Conservation (phyloP, 2,113 vertebrate species). For the Oreochromis aureus region DNA sequence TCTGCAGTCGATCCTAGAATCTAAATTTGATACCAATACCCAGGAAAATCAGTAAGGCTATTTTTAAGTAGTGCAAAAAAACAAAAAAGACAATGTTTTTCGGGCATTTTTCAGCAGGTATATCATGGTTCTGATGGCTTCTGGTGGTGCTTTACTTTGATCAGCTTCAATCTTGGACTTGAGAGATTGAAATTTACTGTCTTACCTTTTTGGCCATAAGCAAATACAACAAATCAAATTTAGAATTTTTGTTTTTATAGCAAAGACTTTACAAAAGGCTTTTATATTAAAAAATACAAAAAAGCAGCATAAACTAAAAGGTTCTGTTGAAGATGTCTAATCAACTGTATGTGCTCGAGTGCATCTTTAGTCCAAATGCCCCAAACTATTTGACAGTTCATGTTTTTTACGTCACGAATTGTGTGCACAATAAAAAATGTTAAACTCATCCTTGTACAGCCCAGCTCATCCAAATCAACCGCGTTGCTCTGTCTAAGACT, state of each 20-base stretch:
- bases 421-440: background rate
- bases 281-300: background rate
- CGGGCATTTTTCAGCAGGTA: background rate
- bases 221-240: background rate
- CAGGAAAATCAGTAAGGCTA: background rate
- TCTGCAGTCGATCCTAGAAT: background rate
- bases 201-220: background rate
- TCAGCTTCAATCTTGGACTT: background rate
- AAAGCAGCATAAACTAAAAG: background rate
- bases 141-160: background rate
- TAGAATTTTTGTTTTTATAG: background rate
- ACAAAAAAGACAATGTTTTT: background rate
- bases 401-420: background rate
- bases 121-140: background rate
- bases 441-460: background rate
- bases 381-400: background rate
- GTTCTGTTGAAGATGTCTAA: background rate
- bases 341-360: rapidly evolving
- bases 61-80: background rate
- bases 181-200: background rate
- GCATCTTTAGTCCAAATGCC: rapidly evolving
- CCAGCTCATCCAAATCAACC: background rate
- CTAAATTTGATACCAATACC: rapidly evolving
- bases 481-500: background rate
- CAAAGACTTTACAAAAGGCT: background rate